Percentiles rank a stretch among this genome's conserved stretches.
Conservation (phyloP, 2,113 vertebrate species). For the Girardinichthys multiradiatus region DNA sequence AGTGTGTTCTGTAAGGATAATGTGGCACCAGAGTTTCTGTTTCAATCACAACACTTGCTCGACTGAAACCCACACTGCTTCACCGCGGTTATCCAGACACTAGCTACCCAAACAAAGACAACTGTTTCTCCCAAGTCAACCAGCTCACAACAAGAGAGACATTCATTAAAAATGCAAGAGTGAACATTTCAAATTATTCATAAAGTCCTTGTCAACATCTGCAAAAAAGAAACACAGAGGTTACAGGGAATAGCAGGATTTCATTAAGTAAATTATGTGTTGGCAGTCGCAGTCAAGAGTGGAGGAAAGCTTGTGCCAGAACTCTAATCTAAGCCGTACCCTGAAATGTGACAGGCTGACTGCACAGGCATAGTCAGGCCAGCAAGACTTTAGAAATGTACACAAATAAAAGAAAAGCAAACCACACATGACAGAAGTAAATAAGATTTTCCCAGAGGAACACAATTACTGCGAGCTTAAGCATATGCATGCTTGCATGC, state of each 20-base stretch:
- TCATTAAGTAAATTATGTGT: constrained; percentile 96
- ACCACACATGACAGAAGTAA: constrained; percentile 46
- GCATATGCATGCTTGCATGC: constrained; percentile 41
- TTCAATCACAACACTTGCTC: constrained; percentile 78
- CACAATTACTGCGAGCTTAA: constrained; percentile 42
- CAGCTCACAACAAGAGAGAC: constrained; percentile 69
- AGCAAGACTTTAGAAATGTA: constrained; percentile 72
- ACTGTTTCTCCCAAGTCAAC: constrained; percentile 49
- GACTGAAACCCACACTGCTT: constrained; percentile 70
- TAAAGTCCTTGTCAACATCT: constrained; percentile 92
- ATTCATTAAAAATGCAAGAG: constrained; percentile 80
- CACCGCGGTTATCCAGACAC: constrained; percentile 63
- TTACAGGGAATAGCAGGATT: constrained; percentile 94
- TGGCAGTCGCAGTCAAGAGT: constrained; percentile 91
- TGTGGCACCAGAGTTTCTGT: constrained; percentile 73
- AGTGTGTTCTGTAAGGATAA: constrained; percentile 78
- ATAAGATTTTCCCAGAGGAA: constrained; percentile 33
- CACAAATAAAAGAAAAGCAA: constrained; percentile 60
- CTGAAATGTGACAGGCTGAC: constrained; percentile 86
- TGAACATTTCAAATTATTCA: constrained; percentile 86
- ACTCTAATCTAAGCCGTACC: constrained; percentile 94
- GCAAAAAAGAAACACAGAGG: constrained; percentile 83
- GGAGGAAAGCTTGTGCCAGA: constrained; percentile 87
- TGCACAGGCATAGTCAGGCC: constrained; percentile 78
- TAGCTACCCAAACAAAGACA: constrained; percentile 70